Conservation (phyloP, 2,888 invertebrate species). For the Ectemnius cavifrons region DNA sequence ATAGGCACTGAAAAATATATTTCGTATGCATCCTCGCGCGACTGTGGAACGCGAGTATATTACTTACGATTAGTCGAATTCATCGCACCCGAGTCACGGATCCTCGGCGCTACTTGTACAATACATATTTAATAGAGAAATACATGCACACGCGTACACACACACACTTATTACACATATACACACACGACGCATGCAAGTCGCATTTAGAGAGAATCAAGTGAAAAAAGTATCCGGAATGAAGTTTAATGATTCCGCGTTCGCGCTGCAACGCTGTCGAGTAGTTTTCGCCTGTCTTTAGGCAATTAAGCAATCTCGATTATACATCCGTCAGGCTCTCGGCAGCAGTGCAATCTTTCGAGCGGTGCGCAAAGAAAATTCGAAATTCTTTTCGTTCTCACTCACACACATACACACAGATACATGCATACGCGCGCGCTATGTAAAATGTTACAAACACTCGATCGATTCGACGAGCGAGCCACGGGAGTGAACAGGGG, state of each 20-base stretch:
- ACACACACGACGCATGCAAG: too few relatives aligned
- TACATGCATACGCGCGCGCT: conserved; percentile 35
- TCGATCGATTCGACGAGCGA: conserved; percentile 64
- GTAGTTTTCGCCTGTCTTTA: not conserved
- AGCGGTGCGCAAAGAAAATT: too few relatives aligned
- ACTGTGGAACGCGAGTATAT: conserved; percentile 50
- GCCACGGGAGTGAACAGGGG: conserved; percentile 38
- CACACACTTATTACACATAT: too few relatives aligned
- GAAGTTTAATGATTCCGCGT: too few relatives aligned
- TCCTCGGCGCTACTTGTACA: conserved; percentile 29
- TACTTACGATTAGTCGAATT: conserved; percentile 53
- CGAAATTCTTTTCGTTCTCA: too few relatives aligned
- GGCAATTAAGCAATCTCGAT: conserved; percentile 5
- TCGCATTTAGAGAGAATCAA: not conserved
- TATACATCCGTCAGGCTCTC: not conserved
- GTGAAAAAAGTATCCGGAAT: not conserved
- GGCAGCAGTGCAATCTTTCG: not conserved
- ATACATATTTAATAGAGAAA: conserved; percentile 1
- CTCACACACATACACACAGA: too few relatives aligned
- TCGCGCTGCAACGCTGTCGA: not conserved
- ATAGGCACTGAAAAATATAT: conserved; percentile 51
- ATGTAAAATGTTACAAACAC: conserved; percentile 35
- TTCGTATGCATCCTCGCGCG: conserved; percentile 51
- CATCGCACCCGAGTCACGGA: conserved; percentile 43
- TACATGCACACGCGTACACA: conserved; percentile 34